Conservation (phyloP, 2,888 invertebrate species). For the Folsomia candida region DNA sequence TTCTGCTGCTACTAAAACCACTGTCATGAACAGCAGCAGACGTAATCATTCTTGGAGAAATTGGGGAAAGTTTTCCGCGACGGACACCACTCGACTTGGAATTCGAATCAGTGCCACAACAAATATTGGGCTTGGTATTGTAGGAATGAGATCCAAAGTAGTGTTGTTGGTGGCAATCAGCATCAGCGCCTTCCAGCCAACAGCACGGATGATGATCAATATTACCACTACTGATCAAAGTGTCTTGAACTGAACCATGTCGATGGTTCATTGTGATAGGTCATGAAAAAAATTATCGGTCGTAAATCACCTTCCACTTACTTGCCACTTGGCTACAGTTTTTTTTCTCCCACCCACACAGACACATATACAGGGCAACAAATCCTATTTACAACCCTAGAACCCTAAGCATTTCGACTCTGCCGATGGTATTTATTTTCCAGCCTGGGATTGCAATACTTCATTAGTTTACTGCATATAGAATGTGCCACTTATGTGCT, state of each 20-base stretch:
- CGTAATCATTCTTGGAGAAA: background rate
- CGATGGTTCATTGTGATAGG: constrained; percentile 40
- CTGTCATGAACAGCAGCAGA: no score
- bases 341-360: background rate
- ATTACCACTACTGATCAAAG: background rate
- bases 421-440: no score
- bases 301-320: constrained; percentile 27
- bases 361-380: no score
- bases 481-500: no score
- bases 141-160: background rate
- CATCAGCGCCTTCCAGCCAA: background rate
- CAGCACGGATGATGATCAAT: background rate
- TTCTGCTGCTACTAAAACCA: no score
- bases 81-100: background rate
- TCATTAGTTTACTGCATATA: background rate
- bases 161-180: background rate
- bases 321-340: background rate
- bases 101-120: background rate
- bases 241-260: background rate
- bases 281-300: constrained; percentile 39
- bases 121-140: no score
- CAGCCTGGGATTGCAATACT: constrained; percentile 16
- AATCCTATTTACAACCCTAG: background rate
- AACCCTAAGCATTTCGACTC: no score
- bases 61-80: background rate